Base-by-base conservation (phyloP, 1,140 invertebrate species). In the Caligus rogercresseyi region DNA sequence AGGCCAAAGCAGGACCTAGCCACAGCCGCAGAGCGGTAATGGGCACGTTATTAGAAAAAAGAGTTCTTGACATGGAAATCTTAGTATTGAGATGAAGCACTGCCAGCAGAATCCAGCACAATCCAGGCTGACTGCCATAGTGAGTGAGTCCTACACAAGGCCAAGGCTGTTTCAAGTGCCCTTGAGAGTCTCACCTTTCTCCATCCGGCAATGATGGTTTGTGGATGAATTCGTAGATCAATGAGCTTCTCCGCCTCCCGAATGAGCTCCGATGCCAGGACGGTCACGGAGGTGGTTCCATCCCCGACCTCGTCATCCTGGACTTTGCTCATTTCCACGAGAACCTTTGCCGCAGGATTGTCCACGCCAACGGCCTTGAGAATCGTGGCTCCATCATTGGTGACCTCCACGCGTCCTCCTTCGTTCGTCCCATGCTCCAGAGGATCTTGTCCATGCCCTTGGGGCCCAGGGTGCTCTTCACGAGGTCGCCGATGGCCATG, bases 371-470 rank as follows among this genome's bases (percentile, higher is more conserved):
- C 82, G 13, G 87, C 83, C 73, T 93, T 92, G 52, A 99, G 76
- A 72, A 99, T 99, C 3, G 96, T 99, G 14, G 96, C 96, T 64
- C 96, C 96, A 78, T 99, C 96, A 76, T 99, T 99, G 31, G 96
- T 99, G 3, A 99, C 90, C 61, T 65, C 24, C 3, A 64, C 61
- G 3, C 16, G 16, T 14, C 91, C 87, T 69, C 83, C 79, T 72
- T 83, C n/a, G n/a, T 84, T 67, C 87, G 79, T 16, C 88, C 84
- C 68, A 80, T 78, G 52, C 86, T 81, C n/a, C 94, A 83, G 11
- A 99, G 76, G 69, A 99, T 97, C 79, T 99, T 99, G 73, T 99
- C 95, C 96, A 99, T 98, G 71, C 96, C 95, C 77, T 98, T 98
- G 15, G 96, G 96, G 16, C 96, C 96, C 14, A 99, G 77, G 13